phyloP scores from a whole-genome alignment of 1,140 invertebrate genomes.

The Protaetia brevitarsis region DNA sequence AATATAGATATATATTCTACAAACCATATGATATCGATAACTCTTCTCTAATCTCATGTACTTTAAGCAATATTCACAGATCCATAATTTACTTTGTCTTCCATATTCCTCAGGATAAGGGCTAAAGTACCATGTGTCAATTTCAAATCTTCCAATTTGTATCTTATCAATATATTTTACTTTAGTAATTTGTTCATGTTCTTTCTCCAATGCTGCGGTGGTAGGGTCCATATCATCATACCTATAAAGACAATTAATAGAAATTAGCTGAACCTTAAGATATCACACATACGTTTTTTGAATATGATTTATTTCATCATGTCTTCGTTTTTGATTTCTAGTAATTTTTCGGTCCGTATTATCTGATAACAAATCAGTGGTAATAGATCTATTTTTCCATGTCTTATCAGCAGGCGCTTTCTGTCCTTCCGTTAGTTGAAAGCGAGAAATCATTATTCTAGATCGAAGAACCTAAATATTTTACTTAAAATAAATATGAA shows the following conservation, averaged over 20 bases:
- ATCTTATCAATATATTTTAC: constrained; percentile 98
- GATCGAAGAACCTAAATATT: constrained; percentile 59
- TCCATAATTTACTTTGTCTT: constrained; percentile 90
- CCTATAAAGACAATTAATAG: constrained; percentile 52
- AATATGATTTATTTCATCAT: constrained; percentile 99
- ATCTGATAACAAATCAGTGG: constrained; percentile 63
- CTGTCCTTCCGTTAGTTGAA: constrained; percentile 63
- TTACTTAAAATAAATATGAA: constrained; percentile 4
- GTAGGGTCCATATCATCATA: constrained; percentile 97
- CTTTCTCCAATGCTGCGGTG: constrained; percentile 94
- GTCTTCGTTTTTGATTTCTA: constrained; percentile 94
- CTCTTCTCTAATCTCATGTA: constrained; percentile 94
- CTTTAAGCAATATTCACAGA: constrained; percentile 97
- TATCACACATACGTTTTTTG: constrained; percentile 67
- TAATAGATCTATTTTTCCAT: constrained; percentile 62
- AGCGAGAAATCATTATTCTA: constrained; percentile 76
- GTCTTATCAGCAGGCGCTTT: constrained; percentile 53
- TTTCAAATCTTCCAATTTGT: constrained; percentile 95
- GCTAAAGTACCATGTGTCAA: constrained; percentile 99
- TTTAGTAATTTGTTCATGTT: constrained; percentile 97
- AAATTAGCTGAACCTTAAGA: constrained; percentile 9
- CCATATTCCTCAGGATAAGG: constrained; percentile 98
- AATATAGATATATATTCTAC: constrained; percentile 28
- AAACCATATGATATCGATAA: constrained; percentile 78
- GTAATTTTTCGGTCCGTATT: constrained; percentile 90